Evolutionary conservation across 2,888 invertebrate genomes (phyloP).

Genomic region (Busseola fusca): DNA sequence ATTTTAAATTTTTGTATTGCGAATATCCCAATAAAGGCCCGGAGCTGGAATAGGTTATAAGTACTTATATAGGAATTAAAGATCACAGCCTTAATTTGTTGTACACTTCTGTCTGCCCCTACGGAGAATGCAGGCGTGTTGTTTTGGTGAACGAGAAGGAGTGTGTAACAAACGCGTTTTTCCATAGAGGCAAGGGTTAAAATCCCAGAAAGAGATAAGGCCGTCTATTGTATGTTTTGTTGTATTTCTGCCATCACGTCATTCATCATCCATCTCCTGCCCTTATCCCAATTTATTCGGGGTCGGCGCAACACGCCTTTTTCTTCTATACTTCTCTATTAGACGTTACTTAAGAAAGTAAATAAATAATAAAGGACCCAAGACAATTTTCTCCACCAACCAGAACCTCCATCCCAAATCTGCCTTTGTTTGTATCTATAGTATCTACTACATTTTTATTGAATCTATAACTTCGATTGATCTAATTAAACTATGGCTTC

Average conservation of each 20-base stretch:
- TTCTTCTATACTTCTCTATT: no score
- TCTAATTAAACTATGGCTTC: conserved; percentile 31
- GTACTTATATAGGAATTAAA: no score
- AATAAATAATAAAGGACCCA: background rate
- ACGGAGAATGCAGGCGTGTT: background rate
- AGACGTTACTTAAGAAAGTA: no score
- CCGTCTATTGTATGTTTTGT: no score
- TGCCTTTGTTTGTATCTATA: conserved; percentile 1
- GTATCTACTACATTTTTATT: conserved; percentile 7
- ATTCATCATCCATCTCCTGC: no score
- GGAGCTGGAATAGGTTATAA: background rate
- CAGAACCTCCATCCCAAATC: conserved; percentile 10
- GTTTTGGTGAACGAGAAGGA: background rate
- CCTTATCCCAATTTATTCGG: no score
- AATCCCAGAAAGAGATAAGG: no score
- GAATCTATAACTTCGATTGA: conserved; percentile 23
- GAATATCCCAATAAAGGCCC: background rate
- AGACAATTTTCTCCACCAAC: background rate
- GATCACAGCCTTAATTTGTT: background rate
- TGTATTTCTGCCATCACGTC: no score
- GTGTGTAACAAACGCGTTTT: no score
- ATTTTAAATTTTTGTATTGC: background rate
- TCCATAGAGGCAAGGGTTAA: no score
- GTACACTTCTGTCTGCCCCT: no score
- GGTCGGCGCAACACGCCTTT: no score